Conservation (phyloP, 2,797 vertebrate genomes). For the Chrosomus eos region DNA sequence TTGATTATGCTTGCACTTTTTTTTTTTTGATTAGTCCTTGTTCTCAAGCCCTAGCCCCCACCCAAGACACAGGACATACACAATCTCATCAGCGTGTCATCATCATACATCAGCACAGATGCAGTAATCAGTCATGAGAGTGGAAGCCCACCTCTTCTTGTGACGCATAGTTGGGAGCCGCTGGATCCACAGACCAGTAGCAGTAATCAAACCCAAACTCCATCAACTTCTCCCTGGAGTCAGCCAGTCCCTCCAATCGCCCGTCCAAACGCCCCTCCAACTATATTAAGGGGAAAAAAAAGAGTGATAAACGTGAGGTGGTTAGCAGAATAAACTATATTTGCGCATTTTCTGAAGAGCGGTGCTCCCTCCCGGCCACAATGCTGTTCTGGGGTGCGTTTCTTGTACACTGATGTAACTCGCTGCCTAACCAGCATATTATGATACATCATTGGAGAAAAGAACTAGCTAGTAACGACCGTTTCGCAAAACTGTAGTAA, state of each 20-base stretch:
- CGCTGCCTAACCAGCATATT: background rate
- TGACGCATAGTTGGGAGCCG: conserved; percentile 88
- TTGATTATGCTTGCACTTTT: conserved; percentile 33
- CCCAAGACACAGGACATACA: conserved; percentile 13
- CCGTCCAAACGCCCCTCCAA: conserved; percentile 83
- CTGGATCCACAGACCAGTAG: conserved; percentile 94
- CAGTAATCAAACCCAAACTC: conserved; percentile 97
- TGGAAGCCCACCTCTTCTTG: conserved; percentile 90
- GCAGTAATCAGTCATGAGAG: background rate
- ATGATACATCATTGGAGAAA: background rate
- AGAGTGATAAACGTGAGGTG: background rate
- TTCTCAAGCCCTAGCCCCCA: conserved; percentile 24
- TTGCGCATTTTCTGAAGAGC: background rate
- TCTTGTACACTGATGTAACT: background rate
- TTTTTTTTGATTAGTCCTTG: background rate
- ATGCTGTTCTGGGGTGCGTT: background rate
- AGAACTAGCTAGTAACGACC: background rate
- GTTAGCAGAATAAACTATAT: background rate
- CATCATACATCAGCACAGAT: background rate
- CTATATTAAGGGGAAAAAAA: conserved; percentile 67
- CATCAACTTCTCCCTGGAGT: conserved; percentile 87
- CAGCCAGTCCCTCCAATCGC: conserved; percentile 74
- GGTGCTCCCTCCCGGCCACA: too few species aligned
- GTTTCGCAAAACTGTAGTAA: background rate
- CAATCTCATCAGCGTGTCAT: conserved; percentile 13